phyloP scores from a whole-genome alignment of 2,888 invertebrate genomes.

The Cosmorhoe ocellata region DNA sequence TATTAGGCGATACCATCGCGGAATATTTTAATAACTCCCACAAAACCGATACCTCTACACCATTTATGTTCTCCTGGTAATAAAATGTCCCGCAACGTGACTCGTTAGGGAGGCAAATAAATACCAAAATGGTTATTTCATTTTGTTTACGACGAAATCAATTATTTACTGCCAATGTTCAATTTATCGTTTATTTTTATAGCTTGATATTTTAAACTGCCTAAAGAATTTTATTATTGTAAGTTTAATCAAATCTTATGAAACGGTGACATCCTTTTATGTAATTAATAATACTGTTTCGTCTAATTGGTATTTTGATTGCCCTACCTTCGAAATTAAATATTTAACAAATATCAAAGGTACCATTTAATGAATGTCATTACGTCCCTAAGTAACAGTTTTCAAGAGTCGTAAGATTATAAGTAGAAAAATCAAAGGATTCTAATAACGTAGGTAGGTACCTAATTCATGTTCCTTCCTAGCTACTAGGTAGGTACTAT shows the following conservation, averaged over 20 bases:
- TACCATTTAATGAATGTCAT: too few relatives aligned
- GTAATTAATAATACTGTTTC: conserved; percentile 5
- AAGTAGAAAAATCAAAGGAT: too few relatives aligned
- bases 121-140: conserved; percentile 45
- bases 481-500: too few relatives aligned
- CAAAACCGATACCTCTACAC: conserved; percentile 45
- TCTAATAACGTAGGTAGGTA: too few relatives aligned
- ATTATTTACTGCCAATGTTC: conserved; percentile 43
- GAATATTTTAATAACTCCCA: conserved; percentile 50
- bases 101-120: conserved; percentile 48
- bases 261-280: conserved; percentile 15
- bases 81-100: conserved; percentile 42
- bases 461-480: too few relatives aligned
- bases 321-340: too few relatives aligned
- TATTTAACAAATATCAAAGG: too few relatives aligned
- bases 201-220: conserved; percentile 36
- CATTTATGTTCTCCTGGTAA: conserved; percentile 49
- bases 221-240: conserved; percentile 11
- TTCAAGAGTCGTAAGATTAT: too few relatives aligned
- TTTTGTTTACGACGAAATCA: conserved; percentile 50
- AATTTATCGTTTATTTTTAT: conserved; percentile 46
- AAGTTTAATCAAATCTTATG: conserved; percentile 5
- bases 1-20: conserved; percentile 61
- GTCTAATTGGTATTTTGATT: conserved; percentile 20
- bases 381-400: too few relatives aligned